phyloP scores from a whole-genome alignment of 2,797 vertebrate species.

The Lophius americanus region DNA sequence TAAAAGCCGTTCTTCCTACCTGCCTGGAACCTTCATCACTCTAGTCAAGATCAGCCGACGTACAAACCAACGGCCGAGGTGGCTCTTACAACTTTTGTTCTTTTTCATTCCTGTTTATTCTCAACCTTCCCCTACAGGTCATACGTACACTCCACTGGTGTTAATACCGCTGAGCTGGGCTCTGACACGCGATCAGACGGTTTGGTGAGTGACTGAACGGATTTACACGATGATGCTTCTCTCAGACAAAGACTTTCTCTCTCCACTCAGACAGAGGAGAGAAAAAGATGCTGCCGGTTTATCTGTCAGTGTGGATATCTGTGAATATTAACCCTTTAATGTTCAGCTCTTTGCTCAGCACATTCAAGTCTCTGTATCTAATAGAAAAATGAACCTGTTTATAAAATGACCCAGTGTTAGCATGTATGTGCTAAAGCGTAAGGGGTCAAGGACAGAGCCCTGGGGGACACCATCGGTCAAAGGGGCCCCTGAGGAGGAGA shows the following conservation, averaged over 20 bases:
- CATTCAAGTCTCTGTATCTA: too few species aligned
- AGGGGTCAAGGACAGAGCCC: too few species aligned
- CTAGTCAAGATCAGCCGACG: not conserved
- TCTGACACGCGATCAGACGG: conserved; percentile 33
- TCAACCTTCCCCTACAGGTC: conserved; percentile 12
- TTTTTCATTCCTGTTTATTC: conserved; percentile 9
- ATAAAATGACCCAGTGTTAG: too few species aligned
- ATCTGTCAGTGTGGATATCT: not conserved
- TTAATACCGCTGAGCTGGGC: conserved; percentile 52
- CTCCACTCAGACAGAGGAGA: conserved; percentile 13
- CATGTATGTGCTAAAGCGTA: too few species aligned
- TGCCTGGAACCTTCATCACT: not conserved
- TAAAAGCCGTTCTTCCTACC: not conserved
- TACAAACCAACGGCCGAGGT: conserved; percentile 6
- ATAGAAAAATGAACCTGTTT: too few species aligned
- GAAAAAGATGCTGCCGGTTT: conserved; percentile 16
- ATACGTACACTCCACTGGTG: conserved; percentile 12
- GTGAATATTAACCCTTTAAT: too few species aligned
- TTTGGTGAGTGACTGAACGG: conserved; percentile 60
- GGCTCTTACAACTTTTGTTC: conserved; percentile 9
- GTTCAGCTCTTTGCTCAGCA: not conserved
- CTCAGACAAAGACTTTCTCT: conserved; percentile 30
- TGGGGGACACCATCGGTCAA: too few species aligned
- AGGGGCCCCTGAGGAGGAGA: too few species aligned
- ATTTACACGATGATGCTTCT: conserved; percentile 23